Percentiles rank a stretch among this genome's conserved stretches.
Evolutionary conservation across 2,888 invertebrate genomes (phyloP).

Genomic region (Himalopsyche kuldschensis): DNA sequence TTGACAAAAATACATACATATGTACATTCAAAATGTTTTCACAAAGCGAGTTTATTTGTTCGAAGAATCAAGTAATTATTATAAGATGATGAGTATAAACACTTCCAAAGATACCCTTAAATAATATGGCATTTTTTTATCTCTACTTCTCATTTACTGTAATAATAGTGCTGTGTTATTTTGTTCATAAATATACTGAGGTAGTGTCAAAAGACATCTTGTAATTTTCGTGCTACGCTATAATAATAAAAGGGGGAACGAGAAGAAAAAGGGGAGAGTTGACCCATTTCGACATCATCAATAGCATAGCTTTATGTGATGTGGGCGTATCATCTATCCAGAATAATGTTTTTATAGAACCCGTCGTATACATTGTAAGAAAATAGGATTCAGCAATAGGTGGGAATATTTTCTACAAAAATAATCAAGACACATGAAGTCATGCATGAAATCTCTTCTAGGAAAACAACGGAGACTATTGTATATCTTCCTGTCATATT

Average conservation of each 20-base stretch:
- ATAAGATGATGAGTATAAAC: too few species aligned
- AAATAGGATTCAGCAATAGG: neutral
- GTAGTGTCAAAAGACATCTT: neutral
- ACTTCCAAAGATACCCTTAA: too few species aligned
- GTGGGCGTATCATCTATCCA: conserved; percentile 7
- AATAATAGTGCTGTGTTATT: neutral
- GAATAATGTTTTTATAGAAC: neutral
- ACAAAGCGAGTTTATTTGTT: too few species aligned
- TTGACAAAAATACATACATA: too few species aligned
- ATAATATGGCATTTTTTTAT: too few species aligned
- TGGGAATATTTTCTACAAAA: neutral
- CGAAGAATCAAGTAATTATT: too few species aligned
- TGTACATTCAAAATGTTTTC: too few species aligned
- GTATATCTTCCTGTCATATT: too few species aligned
- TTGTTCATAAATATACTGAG: neutral
- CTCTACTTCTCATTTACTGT: too few species aligned
- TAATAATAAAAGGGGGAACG: neutral
- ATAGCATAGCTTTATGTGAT: conserved; percentile 10
- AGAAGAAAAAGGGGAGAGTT: conserved; percentile 1
- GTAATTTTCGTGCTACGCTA: neutral
- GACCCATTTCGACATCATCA: conserved; percentile 9
- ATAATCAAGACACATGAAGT: neutral
- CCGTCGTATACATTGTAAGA: neutral
- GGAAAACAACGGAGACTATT: too few species aligned
- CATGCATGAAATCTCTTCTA: too few species aligned